Evolutionary conservation across 2,888 invertebrate genomes (phyloP).

Genomic region (Papilio demoleus): DNA sequence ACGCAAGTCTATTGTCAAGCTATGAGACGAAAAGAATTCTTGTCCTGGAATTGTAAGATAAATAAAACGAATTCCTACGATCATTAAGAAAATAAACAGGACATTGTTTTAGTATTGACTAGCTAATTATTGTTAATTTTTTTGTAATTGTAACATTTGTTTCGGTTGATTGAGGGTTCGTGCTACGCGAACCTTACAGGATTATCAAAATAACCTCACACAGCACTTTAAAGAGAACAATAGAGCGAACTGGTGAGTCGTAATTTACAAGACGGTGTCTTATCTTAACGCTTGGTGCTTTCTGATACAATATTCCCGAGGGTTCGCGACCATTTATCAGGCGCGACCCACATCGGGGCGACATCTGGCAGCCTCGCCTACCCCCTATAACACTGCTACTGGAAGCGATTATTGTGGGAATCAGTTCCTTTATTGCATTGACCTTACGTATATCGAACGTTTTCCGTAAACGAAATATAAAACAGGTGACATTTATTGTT

Average conservation of each 20-base stretch:
- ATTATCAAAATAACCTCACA: slow-evolving; percentile 5
- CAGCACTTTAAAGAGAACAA: slow-evolving; percentile 18
- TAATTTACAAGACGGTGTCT: slow-evolving; percentile 48
- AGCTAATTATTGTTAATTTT: not conserved
- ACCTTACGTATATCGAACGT: slow-evolving; percentile 25
- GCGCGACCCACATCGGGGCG: slow-evolving; percentile 70
- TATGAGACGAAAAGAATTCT: no score
- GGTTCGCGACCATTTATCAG: slow-evolving; percentile 74
- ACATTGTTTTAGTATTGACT: not conserved
- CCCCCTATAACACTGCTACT: slow-evolving; percentile 46
- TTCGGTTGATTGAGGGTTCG: no score
- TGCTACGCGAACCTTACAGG: not conserved
- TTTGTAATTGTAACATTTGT: not conserved
- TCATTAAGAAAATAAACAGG: no score
- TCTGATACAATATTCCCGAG: slow-evolving; percentile 64
- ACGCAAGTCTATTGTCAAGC: slow-evolving; percentile 55
- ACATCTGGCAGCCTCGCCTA: slow-evolving; percentile 60
- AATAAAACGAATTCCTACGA: no score
- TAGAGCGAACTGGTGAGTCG: slow-evolving; percentile 6
- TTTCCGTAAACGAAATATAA: slow-evolving; percentile 8
- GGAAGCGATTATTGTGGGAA: slow-evolving; percentile 47
- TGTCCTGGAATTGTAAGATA: no score
- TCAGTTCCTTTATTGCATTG: slow-evolving; percentile 40
- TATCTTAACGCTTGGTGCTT: slow-evolving; percentile 59
- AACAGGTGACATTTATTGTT: slow-evolving; percentile 17